Percentiles rank a stretch among this genome's conserved stretches.
Conservation (phyloP, 2,888 invertebrate genomes). For the Eurytoma californica region DNA sequence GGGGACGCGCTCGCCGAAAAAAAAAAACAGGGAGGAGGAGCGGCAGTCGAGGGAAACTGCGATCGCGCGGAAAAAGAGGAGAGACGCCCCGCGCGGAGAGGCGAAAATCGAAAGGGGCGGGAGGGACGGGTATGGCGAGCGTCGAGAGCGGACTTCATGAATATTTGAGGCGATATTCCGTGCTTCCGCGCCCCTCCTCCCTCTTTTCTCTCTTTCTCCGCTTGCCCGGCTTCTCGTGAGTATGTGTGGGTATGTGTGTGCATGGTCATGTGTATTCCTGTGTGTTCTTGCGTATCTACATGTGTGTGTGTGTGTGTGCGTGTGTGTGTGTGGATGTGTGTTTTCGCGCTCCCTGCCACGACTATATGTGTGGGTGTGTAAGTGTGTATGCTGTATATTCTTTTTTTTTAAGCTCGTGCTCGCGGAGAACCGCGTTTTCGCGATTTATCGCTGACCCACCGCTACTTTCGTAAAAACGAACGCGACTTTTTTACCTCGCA, state of each 20-base stretch:
- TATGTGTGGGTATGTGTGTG: too few relatives aligned
- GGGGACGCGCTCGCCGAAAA: neutral
- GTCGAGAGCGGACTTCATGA: slow-evolving; percentile 53
- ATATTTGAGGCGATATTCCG: slow-evolving; percentile 58
- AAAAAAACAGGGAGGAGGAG: slow-evolving; percentile 30
- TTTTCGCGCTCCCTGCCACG: too few relatives aligned
- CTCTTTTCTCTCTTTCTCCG: slow-evolving; percentile 27
- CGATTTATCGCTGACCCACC: slow-evolving; percentile 50
- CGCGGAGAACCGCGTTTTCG: slow-evolving; percentile 44
- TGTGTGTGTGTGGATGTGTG: too few relatives aligned
- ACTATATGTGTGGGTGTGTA: too few relatives aligned
- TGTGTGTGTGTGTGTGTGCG: too few relatives aligned
- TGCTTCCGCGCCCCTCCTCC: slow-evolving; percentile 37
- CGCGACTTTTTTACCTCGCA: slow-evolving; percentile 27
- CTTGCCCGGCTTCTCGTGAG: neutral
- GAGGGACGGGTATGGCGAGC: slow-evolving; percentile 43
- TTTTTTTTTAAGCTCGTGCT: neutral
- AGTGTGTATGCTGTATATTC: too few relatives aligned
- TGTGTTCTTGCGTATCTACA: too few relatives aligned
- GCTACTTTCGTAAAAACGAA: too few relatives aligned
- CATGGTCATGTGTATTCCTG: too few relatives aligned
- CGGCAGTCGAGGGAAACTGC: neutral
- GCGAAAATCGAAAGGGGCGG: slow-evolving; percentile 9
- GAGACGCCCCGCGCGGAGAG: too few relatives aligned
- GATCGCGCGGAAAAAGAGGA: neutral